Conservation (phyloP, 2,113 vertebrate genomes). For the Herpailurus yagouaroundi region DNA sequence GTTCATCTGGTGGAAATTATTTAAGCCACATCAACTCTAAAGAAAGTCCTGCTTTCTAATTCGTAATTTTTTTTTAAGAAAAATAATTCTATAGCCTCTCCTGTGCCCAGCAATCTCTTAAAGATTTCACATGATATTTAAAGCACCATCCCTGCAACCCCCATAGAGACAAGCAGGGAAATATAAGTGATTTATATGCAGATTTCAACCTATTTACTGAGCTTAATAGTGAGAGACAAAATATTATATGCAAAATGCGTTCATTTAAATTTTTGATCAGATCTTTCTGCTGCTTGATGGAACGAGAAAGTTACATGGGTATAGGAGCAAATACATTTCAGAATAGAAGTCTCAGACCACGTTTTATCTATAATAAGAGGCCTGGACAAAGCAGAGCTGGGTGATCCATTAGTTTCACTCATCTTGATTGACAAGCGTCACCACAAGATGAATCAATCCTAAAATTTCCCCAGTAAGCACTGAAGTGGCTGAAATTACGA, state of each 20-base stretch:
- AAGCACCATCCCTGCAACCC: constrained; percentile 55
- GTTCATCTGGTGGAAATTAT: constrained; percentile 77
- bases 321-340: constrained; percentile 43
- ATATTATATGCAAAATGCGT: constrained; percentile 77
- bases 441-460: neutral
- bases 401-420: constrained; percentile 43
- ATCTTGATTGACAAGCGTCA: constrained; percentile 50
- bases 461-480: constrained; percentile 43
- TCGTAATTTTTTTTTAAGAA: constrained; percentile 46
- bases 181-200: constrained; percentile 81
- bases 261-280: constrained; percentile 81
- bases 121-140: constrained; percentile 69
- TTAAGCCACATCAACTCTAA: constrained; percentile 69
- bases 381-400: neutral
- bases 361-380: neutral
- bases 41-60: constrained; percentile 61
- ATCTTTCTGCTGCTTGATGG: constrained; percentile 68
- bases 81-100: constrained; percentile 62
- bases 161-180: constrained; percentile 71
- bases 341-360: constrained; percentile 64
- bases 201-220: constrained; percentile 80
- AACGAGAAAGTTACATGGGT: constrained; percentile 53
- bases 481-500: constrained; percentile 26
- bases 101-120: constrained; percentile 57
- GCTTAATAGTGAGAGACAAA: constrained; percentile 79